These are phyloP conservation scores for Frieseomelitta varia DNA, from an alignment of 1,140 invertebrate species.

Conservation along the genomic window DNA sequence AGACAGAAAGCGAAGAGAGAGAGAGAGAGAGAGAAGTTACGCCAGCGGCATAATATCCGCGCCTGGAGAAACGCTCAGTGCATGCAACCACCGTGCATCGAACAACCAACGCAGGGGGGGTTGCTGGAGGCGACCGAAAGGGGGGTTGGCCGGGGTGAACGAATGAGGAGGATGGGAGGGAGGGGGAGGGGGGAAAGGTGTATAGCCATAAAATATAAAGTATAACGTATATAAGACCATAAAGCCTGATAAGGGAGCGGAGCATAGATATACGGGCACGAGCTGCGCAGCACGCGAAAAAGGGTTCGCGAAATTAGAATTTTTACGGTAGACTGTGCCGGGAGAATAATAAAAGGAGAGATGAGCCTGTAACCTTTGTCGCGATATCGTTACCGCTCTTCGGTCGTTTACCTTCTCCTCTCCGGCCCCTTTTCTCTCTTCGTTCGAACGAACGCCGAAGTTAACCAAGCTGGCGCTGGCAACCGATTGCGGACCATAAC, in stretches of 20 bases:
- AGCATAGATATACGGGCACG: slow-evolving; percentile 59
- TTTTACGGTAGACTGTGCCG: slow-evolving; percentile 60
- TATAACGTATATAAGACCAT: slow-evolving; percentile 67
- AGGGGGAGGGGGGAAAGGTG: too few species aligned
- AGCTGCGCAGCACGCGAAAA: slow-evolving; percentile 58
- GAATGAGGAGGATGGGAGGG: neutral
- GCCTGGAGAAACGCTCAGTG: slow-evolving; percentile 44
- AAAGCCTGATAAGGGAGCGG: slow-evolving; percentile 63
- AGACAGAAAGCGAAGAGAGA: too few species aligned
- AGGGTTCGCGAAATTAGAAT: slow-evolving; percentile 67
- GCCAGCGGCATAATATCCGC: too few species aligned
- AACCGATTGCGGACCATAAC: too few species aligned
- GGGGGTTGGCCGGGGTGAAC: neutral
- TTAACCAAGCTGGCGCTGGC: too few species aligned
- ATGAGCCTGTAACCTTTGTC: slow-evolving; percentile 36
- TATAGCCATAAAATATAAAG: slow-evolving; percentile 70
- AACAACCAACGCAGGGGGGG: slow-evolving; percentile 1
- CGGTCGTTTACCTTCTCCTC: neutral
- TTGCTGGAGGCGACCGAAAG: neutral
- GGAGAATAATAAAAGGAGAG: slow-evolving; percentile 53
- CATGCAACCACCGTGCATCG: slow-evolving; percentile 52
- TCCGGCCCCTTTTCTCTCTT: too few species aligned
- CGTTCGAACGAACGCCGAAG: too few species aligned
- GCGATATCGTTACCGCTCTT: slow-evolving; percentile 14
- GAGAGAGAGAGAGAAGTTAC: too few species aligned